Conservation (phyloP, 1,140 invertebrate genomes). For the Brachionus rubens region DNA sequence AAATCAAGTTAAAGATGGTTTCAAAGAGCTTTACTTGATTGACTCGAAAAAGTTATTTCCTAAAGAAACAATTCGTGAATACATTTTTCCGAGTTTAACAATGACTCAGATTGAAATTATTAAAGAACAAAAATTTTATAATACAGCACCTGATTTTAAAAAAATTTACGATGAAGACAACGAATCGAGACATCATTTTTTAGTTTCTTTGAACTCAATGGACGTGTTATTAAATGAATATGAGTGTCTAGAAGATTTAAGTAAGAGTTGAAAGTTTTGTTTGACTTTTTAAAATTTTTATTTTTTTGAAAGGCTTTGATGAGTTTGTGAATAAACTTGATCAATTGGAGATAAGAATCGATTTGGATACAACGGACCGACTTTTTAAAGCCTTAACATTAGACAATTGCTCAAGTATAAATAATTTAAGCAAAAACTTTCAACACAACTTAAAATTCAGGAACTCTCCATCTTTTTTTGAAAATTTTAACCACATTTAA, state of each 20-base stretch:
- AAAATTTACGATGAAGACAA: not conserved
- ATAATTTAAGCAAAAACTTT: too few relatives aligned
- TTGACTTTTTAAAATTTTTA: not conserved
- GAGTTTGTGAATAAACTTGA: slow-evolving; percentile 1
- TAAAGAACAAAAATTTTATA: slow-evolving; percentile 8
- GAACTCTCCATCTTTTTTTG: too few relatives aligned
- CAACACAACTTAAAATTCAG: too few relatives aligned
- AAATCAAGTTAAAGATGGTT: slow-evolving; percentile 29
- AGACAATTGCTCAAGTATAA: slow-evolving; percentile 4
- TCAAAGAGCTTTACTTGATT: slow-evolving; percentile 11
- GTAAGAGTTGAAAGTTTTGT: not conserved
- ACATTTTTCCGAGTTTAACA: not conserved
- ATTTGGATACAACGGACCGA: not conserved
- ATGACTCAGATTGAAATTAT: not conserved
- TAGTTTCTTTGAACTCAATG: not conserved
- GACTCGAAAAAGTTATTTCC: slow-evolving; percentile 12
- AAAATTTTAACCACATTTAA: too few relatives aligned
- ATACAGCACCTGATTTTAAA: not conserved
- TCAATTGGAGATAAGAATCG: slow-evolving; percentile 7
- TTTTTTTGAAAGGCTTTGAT: not conserved
- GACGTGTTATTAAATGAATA: not conserved
- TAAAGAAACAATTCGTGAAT: not conserved
- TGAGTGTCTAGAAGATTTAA: slow-evolving; percentile 6
- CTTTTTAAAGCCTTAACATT: slow-evolving; percentile 41
- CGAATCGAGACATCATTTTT: not conserved